Base-by-base conservation (phyloP, 2,888 invertebrate species). In the Rhingia campestris region DNA sequence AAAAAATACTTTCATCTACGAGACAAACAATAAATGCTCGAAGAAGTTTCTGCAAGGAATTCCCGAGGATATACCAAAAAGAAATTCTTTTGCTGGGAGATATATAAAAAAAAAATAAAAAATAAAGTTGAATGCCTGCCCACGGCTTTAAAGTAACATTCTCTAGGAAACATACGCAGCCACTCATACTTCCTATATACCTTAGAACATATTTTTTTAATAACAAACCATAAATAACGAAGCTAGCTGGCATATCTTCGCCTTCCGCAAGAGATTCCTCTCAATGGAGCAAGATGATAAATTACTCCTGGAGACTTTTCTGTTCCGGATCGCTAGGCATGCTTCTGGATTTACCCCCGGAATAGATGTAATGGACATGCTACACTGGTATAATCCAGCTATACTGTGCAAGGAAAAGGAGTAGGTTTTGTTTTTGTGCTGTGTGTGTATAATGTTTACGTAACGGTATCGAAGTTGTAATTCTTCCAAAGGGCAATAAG, bases 181-280 rank as follows among this genome's bases (percentile, higher is more conserved):
- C 10, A 67, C 59, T 12, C 30, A 54, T 33, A 30, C 41, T 59
- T 66, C 6, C n/a, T 43, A 37, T 59, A 59, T 47, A 61, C 37
- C 53, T 51, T 14, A 43, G 37, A 47, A 74, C 58, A 75, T 87
- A 76, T 87, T 86, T 76, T 87, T 86, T 87, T 89, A 89, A 90
- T 88, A 89, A 89, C 89, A 89, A 89, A 90, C 89, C 90, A 90
- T 89, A 90, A 89, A 89, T 90, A 90, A 89, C 88, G 88, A 73
- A 79, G 82, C 79, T 82, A 79, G 79, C 79, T 82, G 77, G 77
- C 82, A 82, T 79, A 82, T 82, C 82, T 82, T 82, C 63, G 82
- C 82, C 79, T 82, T 82, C 82, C 82, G 79, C 82, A 82, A 79
- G 73, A 79, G 82, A 82, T 79, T 82, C 79, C 79, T 79, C 79